Evolutionary conservation across 2,113 vertebrate genomes (phyloP).

Genomic region (Colius striatus): DNA sequence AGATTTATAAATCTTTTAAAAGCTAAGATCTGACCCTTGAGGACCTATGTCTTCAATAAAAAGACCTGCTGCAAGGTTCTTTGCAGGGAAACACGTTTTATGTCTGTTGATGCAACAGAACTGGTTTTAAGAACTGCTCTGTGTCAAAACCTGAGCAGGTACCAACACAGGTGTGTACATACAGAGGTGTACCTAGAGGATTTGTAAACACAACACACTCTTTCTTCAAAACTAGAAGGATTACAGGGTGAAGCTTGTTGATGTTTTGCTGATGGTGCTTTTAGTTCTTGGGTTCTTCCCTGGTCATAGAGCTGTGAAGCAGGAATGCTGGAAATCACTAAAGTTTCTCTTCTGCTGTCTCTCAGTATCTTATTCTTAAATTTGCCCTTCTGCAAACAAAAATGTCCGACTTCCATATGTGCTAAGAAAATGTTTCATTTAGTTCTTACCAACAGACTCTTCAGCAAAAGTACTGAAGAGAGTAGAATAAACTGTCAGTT

Average conservation of each 20-base stretch:
- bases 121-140: background rate
- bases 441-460: background rate
- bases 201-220: rapidly evolving
- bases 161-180: rapidly evolving
- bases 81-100: background rate
- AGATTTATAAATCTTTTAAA: background rate
- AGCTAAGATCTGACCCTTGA: background rate
- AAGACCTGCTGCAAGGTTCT: background rate
- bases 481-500: background rate
- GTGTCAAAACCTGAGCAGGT: background rate
- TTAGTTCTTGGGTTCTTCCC: background rate
- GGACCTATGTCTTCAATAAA: background rate
- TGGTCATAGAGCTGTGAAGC: background rate
- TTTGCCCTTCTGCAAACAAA: background rate
- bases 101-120: background rate
- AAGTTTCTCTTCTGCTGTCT: background rate
- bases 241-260: background rate
- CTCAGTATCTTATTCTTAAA: background rate
- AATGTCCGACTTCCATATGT: background rate
- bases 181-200: rapidly evolving
- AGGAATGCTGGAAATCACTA: background rate
- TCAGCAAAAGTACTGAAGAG: background rate
- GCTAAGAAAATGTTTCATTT: background rate
- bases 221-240: background rate
- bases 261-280: background rate